phyloP scores from a whole-genome alignment of 2,797 vertebrate species.

The Lepidocolaptes lacrymiger region DNA sequence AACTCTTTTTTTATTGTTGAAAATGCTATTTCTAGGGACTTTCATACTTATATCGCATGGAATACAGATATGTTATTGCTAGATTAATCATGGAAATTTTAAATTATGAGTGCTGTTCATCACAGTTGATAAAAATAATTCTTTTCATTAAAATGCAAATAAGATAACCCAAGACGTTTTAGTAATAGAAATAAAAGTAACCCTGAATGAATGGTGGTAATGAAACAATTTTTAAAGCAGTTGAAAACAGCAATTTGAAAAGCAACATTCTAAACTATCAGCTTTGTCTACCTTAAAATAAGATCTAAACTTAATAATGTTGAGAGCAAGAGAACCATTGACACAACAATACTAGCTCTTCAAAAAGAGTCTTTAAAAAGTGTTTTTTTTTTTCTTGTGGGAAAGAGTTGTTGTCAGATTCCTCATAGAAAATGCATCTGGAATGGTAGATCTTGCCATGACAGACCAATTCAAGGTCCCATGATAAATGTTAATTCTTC shows the following conservation, averaged over 20 bases:
- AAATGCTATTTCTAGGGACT: neutral
- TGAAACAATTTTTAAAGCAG: neutral
- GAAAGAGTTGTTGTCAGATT: neutral
- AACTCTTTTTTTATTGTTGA: neutral
- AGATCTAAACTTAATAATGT: neutral
- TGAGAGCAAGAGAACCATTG: neutral
- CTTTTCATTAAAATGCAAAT: neutral
- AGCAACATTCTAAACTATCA: neutral
- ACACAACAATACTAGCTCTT: neutral
- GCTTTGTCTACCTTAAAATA: neutral
- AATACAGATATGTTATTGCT: neutral
- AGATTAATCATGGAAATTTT: neutral
- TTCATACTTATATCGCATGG: neutral
- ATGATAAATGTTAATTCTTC: neutral
- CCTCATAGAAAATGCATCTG: neutral
- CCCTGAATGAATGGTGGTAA: neutral
- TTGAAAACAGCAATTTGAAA: neutral
- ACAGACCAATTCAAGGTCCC: rapidly evolving
- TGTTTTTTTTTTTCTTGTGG: neutral
- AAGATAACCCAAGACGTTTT: neutral
- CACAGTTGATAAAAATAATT: neutral
- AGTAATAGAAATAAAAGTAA: neutral
- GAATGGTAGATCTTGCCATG: neutral
- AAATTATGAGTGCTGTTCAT: neutral
- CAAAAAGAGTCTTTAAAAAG: neutral